phyloP scores from a whole-genome alignment of 2,888 invertebrate genomes.

The Lasioglossum calceatum region DNA sequence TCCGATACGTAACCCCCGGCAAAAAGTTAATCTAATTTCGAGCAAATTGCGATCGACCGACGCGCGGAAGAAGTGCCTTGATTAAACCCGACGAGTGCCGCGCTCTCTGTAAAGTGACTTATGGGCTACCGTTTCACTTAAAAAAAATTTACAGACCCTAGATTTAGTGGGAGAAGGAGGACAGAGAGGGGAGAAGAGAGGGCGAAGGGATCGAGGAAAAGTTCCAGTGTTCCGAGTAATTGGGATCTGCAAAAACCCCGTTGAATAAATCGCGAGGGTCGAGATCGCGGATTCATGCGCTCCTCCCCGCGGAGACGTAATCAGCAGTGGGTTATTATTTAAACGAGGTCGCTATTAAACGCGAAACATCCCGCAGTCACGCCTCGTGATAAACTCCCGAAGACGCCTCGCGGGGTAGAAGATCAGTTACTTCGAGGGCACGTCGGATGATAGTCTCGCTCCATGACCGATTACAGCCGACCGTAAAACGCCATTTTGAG shows the following conservation, averaged over 20 bases:
- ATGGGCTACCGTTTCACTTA: conserved; percentile 22
- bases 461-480: neutral
- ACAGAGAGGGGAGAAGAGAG: neutral
- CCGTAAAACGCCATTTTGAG: conserved; percentile 12
- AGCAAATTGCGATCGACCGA: conserved; percentile 48
- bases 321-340: conserved; percentile 44
- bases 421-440: conserved; percentile 10
- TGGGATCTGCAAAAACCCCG: conserved; percentile 41
- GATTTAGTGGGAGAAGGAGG: neutral
- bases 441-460: neutral
- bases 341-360: conserved; percentile 40
- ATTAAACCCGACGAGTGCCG: conserved; percentile 45
- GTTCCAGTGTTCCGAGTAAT: conserved; percentile 28
- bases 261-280: conserved; percentile 41
- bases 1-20: conserved; percentile 22
- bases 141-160: neutral
- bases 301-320: conserved; percentile 11
- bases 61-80: conserved; percentile 37
- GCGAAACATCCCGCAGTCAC: conserved; percentile 18
- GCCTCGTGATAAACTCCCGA: conserved; percentile 36
- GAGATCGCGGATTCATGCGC: conserved; percentile 26
- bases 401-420: conserved; percentile 6
- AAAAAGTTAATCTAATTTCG: conserved; percentile 56
- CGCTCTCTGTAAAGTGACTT: conserved; percentile 44
- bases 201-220: neutral